Base-by-base conservation (phyloP, 2,888 invertebrate genomes). In the Polyommatus icarus region DNA sequence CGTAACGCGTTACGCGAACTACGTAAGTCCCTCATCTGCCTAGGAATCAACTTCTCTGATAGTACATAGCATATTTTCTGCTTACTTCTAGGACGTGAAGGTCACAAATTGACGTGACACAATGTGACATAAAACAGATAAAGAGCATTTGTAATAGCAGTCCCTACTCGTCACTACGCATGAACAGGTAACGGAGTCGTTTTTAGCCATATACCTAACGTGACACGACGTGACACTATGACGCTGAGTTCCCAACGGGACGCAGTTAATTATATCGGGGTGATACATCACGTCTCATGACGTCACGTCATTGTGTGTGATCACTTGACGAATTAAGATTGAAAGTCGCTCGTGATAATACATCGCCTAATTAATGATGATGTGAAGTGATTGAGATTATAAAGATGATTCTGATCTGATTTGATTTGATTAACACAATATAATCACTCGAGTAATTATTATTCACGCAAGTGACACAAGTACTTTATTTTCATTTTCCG, bases 241-340 rank as follows among this genome's bases (percentile, higher is more conserved):
- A 67, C 67, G 32, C 29, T 71, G 18, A 59, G 73, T 46, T 71
- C 72, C 12, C 77, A 77, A 76, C 54, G 24, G 75, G 15, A 18
- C 59, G 61, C 75, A 79, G 77, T 77, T 79, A 77, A 78, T 79
- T 79, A 78, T 76, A 76, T 78, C 76, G 71, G 50, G 76, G 76
- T 78, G 61, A 78, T 78, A 46, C 73, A 67, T 78, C 67, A 54
- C 59, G 15, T 3, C 36, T 36, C 72, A 72, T 54, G 54, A 54
- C 72, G 57, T 24, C 18, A 36, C 72, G 77, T 77, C 77, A 77
- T 40, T 40, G 29, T 46, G 29, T 54, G 77, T 57, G 77, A 77
- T 77, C 73, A 46, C 59, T 40, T 77, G 77, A 77, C 73, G 77
- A 77, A 77, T 77, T 77, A 73, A 77, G 77, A 77, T 77, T 59